phyloP scores from a whole-genome alignment of 1,140 invertebrate species.

The Lepidurus packardi region DNA sequence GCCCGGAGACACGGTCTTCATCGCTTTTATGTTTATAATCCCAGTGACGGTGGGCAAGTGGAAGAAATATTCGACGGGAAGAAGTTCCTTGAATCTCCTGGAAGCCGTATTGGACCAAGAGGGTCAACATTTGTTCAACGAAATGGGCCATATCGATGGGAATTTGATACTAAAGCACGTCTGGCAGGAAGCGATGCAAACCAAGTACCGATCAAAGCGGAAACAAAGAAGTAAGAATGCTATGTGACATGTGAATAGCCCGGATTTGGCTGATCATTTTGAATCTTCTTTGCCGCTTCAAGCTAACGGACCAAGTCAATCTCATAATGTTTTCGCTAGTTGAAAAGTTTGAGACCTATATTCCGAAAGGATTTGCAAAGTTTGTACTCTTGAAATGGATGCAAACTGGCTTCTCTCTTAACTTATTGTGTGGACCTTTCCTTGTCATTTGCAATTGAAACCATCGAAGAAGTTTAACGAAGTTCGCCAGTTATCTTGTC shows the following conservation, averaged over 20 bases:
- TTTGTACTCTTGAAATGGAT: too few species aligned
- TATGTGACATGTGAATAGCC: not conserved
- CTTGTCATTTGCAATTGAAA: too few species aligned
- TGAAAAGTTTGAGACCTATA: too few species aligned
- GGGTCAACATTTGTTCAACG: constrained; percentile 29
- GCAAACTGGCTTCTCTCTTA: too few species aligned
- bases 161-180: constrained; percentile 30
- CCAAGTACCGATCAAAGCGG: constrained; percentile 14
- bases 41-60: constrained; percentile 32
- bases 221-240: constrained; percentile 16
- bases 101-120: constrained; percentile 31
- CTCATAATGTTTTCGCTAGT: too few species aligned
- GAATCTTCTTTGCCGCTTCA: not conserved
- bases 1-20: constrained; percentile 30
- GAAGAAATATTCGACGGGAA: constrained; percentile 12
- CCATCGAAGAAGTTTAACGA: too few species aligned
- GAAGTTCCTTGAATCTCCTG: not conserved
- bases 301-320: too few species aligned
- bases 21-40: constrained; percentile 33
- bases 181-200: constrained; percentile 14
- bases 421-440: too few species aligned
- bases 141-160: constrained; percentile 34
- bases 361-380: too few species aligned
- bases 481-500: too few species aligned
- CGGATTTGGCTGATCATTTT: not conserved